phyloP scores from a whole-genome alignment of 2,113 vertebrate species.

The Pseudopipra pipra region DNA sequence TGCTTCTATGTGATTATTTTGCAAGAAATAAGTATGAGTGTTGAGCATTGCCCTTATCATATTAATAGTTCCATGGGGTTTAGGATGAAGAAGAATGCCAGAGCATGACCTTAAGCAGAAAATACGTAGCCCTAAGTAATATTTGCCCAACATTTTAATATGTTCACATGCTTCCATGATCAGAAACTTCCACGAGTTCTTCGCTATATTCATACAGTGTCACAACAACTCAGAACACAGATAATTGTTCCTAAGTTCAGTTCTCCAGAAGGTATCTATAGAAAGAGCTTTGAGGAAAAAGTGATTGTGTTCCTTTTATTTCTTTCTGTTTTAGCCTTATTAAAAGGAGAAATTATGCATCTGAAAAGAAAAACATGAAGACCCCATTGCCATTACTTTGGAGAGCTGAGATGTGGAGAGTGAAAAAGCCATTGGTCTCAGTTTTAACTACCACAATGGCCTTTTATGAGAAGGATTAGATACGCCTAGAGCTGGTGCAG shows the following conservation, averaged over 20 bases:
- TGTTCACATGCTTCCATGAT: neutral
- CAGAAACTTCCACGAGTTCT: conserved; percentile 20
- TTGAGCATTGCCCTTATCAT: neutral
- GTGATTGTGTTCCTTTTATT: conserved; percentile 62
- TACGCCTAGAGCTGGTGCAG: conserved; percentile 69
- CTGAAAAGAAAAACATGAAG: conserved; percentile 74
- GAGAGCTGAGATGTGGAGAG: conserved; percentile 71
- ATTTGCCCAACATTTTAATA: neutral
- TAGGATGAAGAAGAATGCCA: neutral
- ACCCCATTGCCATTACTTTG: conserved; percentile 68
- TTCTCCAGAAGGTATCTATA: conserved; percentile 22
- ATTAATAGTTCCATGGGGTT: neutral
- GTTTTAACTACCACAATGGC: conserved; percentile 77
- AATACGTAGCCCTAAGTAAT: neutral
- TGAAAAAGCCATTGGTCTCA: conserved; percentile 78
- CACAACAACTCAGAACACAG: neutral
- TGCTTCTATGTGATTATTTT: neutral
- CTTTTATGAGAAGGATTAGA: conserved; percentile 81
- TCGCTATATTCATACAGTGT: conserved; percentile 8
- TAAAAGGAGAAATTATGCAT: conserved; percentile 70
- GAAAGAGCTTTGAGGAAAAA: conserved; percentile 56
- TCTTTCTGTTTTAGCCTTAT: conserved; percentile 54
- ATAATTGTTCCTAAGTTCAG: conserved; percentile 33
- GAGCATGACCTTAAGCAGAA: neutral
- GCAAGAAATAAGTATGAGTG: neutral